A percentile compares a stretch with the other conserved stretches of the same genome.
Evolutionary conservation across 2,888 invertebrate species (phyloP).

Genomic region (Hoplodrina blanda): DNA sequence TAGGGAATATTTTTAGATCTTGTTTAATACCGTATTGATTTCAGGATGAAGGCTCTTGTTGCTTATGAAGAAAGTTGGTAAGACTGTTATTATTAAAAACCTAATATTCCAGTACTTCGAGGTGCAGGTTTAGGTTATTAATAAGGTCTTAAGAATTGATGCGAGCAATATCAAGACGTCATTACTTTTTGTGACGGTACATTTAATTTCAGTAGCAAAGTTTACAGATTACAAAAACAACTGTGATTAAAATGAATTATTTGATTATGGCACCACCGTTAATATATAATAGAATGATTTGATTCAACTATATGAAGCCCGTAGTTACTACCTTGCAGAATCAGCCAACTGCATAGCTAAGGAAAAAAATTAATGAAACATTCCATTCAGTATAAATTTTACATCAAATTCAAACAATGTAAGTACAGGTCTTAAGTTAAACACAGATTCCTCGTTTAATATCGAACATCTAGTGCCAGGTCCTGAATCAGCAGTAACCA

Average conservation of each 20-base stretch:
- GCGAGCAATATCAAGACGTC: neutral
- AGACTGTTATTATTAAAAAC: constrained; percentile 17
- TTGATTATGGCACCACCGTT: too few relatives aligned
- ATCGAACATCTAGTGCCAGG: constrained; percentile 24
- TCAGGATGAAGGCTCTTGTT: constrained; percentile 8
- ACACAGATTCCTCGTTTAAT: constrained; percentile 21
- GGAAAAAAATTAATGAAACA: neutral
- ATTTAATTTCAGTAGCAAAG: neutral
- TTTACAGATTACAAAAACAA: too few relatives aligned
- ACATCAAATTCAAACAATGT: neutral
- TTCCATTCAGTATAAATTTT: neutral
- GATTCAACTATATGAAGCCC: too few relatives aligned
- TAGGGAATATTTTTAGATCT: constrained; percentile 55
- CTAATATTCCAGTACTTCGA: neutral
- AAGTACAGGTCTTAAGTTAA: constrained; percentile 22
- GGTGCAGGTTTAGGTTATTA: neutral
- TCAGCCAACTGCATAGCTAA: neutral
- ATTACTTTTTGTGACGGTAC: constrained; percentile 6
- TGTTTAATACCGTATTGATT: constrained; percentile 51
- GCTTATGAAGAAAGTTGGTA: constrained; percentile 36
- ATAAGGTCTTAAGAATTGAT: neutral
- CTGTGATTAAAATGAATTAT: too few relatives aligned
- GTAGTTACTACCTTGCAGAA: neutral
- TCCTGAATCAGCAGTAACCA: constrained; percentile 44
- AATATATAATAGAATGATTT: too few relatives aligned